Base-by-base conservation (phyloP, 2,888 invertebrate species). In the Ommatoiulus sabulosus region DNA sequence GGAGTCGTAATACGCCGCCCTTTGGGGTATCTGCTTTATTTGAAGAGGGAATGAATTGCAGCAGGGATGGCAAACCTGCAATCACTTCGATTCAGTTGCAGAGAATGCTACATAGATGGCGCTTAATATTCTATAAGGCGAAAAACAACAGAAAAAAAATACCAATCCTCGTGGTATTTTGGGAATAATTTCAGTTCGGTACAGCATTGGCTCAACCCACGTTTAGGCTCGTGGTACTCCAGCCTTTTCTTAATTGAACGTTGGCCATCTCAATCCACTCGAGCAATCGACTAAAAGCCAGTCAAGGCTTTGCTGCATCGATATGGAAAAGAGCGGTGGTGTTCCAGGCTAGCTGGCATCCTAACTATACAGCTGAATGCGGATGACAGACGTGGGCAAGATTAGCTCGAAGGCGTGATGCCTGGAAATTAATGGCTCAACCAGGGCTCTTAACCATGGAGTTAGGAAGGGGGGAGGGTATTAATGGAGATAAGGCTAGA, bases 351-450 rank as follows among this genome's bases (percentile, higher is more conserved):
- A 24, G 35, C 8, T 80, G 35, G 35, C 80, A 80, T 80, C 63
- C 63, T 20, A 63, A 63, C 63, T 63, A 80, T 35, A 80, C 35
- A 80, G 80, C 80, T 7, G 24, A 80, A 80, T 35, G 80, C 15
- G 72, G n/a, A 72, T 72, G 72, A 80, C 24, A 80, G 80, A 35
- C 80, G 80, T 80, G 35, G 12, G 80, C 35, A 15, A 80, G 80
- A 80, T 80, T 80, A 80, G 80, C 35, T 80, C 35, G 35, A 80
- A 80, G 80, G 80, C 80, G 80, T 80, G 80, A 80, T 80, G 80
- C 80, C 80, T 80, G 80, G 80, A 80, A 80, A 80, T 80, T 80
- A 80, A 80, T 80, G 80, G 80, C 80, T 80, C 80, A 80, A 80
- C 80, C 80, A 80, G 80, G 80, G 80, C 80, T 80, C 80, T 80